phyloP scores from a whole-genome alignment of 2,113 vertebrate species.

The Bolborhynchus lineola region DNA sequence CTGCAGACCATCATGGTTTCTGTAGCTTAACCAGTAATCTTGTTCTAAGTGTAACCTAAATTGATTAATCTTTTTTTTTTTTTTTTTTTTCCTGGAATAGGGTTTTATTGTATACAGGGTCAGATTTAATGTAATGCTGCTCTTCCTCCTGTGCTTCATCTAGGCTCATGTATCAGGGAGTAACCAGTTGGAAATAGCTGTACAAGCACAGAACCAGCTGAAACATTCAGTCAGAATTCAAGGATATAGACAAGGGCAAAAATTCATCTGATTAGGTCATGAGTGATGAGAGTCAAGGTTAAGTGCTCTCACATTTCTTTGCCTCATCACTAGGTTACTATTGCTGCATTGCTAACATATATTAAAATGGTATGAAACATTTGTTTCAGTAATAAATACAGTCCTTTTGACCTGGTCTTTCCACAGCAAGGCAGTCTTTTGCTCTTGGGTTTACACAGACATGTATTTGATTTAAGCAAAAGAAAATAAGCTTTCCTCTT shows the following conservation, averaged over 20 bases:
- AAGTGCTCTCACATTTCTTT: background rate
- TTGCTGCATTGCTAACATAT: background rate
- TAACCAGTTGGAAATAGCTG: constrained; percentile 22
- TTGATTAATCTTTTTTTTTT: background rate
- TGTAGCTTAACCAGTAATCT: background rate
- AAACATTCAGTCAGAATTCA: background rate
- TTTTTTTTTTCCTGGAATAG: background rate
- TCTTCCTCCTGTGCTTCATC: background rate
- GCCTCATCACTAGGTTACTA: background rate
- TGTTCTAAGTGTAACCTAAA: background rate
- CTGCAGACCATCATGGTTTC: background rate
- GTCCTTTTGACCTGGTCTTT: background rate
- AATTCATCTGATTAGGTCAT: background rate
- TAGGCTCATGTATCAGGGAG: background rate
- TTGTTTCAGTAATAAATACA: background rate
- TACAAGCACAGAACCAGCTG: background rate
- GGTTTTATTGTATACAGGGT: background rate
- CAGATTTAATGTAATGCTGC: background rate
- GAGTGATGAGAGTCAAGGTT: background rate
- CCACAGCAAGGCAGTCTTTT: background rate
- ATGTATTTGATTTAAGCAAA: background rate
- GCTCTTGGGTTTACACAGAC: background rate
- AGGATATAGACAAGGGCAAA: background rate
- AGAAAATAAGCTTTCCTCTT: background rate
- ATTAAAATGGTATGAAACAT: background rate